Conservation (phyloP, 2,888 invertebrate species). For the Patella pellucida region DNA sequence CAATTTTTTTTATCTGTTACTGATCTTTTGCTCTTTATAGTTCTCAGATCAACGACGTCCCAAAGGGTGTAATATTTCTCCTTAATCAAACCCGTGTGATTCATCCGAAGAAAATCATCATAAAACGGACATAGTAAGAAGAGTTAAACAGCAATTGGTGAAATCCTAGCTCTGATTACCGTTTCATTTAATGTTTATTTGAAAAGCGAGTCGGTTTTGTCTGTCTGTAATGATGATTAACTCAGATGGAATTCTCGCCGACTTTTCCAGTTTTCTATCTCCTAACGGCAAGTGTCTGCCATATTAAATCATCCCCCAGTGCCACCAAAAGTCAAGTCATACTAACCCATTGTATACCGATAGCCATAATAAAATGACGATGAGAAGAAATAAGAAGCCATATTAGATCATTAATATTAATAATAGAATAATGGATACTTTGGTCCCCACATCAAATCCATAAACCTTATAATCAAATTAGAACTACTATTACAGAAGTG, state of each 20-base stretch:
- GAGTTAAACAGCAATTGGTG: conserved; percentile 11
- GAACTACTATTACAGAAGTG: too few species aligned
- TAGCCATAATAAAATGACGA: too few species aligned
- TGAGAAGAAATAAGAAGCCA: too few species aligned
- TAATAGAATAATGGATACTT: too few species aligned
- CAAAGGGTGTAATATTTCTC: conserved; percentile 10
- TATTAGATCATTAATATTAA: too few species aligned
- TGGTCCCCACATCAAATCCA: too few species aligned
- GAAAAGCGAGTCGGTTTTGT: conserved; percentile 9
- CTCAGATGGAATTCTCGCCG: neutral
- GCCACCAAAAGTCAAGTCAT: too few species aligned
- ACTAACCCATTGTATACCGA: too few species aligned
- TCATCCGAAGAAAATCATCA: conserved; percentile 9
- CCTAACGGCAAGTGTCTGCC: neutral
- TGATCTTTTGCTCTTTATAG: conserved; percentile 8
- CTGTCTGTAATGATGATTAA: conserved; percentile 12
- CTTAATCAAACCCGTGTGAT: conserved; percentile 9
- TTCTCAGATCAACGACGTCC: neutral
- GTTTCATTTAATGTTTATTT: conserved; percentile 11
- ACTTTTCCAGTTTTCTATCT: neutral
- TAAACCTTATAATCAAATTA: too few species aligned
- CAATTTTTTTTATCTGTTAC: conserved; percentile 1
- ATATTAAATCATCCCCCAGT: too few species aligned
- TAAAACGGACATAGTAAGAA: conserved; percentile 7
- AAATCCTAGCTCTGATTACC: conserved; percentile 11